Percentiles rank a stretch among this genome's conserved stretches.
Conservation (phyloP, 2,888 invertebrate genomes). For the Microctonus aethiopoides region DNA sequence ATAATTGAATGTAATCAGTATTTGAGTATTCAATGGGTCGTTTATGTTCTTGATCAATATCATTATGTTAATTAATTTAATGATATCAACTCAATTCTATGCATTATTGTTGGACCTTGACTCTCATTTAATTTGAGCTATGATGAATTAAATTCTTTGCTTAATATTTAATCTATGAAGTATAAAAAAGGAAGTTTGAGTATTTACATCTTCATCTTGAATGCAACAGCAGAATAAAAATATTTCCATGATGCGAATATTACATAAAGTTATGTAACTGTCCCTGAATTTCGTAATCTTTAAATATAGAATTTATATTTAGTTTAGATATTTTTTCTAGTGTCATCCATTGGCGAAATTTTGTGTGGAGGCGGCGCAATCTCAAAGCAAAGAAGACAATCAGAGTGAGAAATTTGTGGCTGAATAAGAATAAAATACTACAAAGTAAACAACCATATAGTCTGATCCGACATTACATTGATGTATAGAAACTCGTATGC, state of each 20-base stretch:
- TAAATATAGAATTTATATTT: background rate
- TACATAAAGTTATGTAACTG: background rate
- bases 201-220: background rate
- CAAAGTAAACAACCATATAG: background rate
- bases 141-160: too few relatives aligned
- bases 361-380: background rate
- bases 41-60: too few relatives aligned
- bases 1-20: too few relatives aligned
- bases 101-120: too few relatives aligned
- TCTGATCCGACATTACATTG: background rate
- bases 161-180: too few relatives aligned
- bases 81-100: too few relatives aligned
- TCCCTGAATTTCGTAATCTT: background rate
- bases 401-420: background rate
- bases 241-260: background rate
- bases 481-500: background rate
- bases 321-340: background rate
- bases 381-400: too few relatives aligned
- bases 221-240: background rate
- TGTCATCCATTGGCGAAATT: background rate
- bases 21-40: too few relatives aligned
- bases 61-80: too few relatives aligned
- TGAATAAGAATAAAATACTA: background rate
- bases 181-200: too few relatives aligned
- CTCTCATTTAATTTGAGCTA: too few relatives aligned